Percentiles rank a stretch among this genome's conserved stretches.
Evolutionary conservation across 2,888 invertebrate genomes (phyloP).

Genomic region (Aphrophora alni): DNA sequence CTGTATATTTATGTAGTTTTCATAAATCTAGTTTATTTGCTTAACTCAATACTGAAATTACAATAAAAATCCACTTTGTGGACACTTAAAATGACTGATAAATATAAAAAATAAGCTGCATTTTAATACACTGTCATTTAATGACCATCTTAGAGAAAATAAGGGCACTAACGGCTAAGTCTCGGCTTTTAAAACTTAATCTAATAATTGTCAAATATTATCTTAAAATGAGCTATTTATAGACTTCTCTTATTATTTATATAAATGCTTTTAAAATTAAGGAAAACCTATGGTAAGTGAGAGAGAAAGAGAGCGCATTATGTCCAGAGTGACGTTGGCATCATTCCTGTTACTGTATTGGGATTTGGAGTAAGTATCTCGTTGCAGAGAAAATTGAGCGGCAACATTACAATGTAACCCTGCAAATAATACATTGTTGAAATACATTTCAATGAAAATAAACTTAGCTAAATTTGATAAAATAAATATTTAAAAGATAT

Average conservation of each 20-base stretch:
- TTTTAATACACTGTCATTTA: not conserved
- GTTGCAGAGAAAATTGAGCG: conserved; percentile 85
- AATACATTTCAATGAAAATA: too few species aligned
- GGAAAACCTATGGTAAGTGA: not conserved
- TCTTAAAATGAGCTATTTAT: not conserved
- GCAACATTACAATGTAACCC: conserved; percentile 89
- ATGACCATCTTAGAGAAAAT: not conserved
- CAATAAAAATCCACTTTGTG: not conserved
- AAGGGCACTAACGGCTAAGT: not conserved
- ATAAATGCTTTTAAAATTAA: not conserved
- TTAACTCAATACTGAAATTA: too few species aligned
- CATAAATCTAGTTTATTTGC: too few species aligned
- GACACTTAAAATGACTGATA: not conserved
- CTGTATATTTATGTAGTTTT: too few species aligned
- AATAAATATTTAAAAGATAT: too few species aligned
- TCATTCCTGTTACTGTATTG: conserved; percentile 86
- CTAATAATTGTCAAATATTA: not conserved
- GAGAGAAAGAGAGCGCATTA: conserved; percentile 55
- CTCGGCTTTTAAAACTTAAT: not conserved
- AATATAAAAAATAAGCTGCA: not conserved
- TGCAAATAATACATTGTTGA: too few species aligned
- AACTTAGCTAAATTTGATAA: too few species aligned
- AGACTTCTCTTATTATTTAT: not conserved
- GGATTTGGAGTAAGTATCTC: conserved; percentile 85
- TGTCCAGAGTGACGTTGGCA: conserved; percentile 94